phyloP scores from a whole-genome alignment of 2,888 invertebrate genomes.

The Lithophane socia region DNA sequence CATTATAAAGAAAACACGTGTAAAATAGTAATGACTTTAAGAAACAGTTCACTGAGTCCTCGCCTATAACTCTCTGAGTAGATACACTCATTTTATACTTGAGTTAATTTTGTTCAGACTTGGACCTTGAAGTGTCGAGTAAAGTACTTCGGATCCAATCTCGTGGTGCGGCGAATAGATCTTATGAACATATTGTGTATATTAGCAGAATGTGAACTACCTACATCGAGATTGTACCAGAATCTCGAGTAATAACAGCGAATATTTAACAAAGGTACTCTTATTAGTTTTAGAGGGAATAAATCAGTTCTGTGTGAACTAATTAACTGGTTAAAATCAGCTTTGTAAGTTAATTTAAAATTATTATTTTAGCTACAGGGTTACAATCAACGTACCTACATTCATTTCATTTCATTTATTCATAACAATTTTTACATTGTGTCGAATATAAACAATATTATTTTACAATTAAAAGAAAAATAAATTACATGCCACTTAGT shows the following conservation, averaged over 20 bases:
- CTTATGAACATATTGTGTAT: constrained; percentile 36
- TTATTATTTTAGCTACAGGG: not conserved
- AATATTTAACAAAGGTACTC: constrained; percentile 9
- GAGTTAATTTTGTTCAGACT: constrained; percentile 27
- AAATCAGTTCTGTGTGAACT: constrained; percentile 19
- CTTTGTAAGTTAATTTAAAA: constrained; percentile 10
- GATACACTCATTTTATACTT: constrained; percentile 10
- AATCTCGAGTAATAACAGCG: constrained; percentile 14
- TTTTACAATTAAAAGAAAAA: too few species aligned
- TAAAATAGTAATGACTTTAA: not conserved
- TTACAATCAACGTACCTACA: not conserved
- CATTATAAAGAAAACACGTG: not conserved
- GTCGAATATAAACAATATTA: too few species aligned
- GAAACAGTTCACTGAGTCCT: constrained; percentile 17
- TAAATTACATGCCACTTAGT: too few species aligned
- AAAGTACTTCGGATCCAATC: constrained; percentile 30
- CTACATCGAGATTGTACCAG: constrained; percentile 2
- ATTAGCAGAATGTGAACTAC: constrained; percentile 34
- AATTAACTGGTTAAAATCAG: constrained; percentile 32
- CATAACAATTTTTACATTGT: too few species aligned
- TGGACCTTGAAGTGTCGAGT: constrained; percentile 22
- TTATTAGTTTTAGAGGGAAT: constrained; percentile 23
- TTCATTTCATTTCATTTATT: too few species aligned
- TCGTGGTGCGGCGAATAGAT: constrained; percentile 27
- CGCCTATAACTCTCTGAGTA: not conserved